Evolutionary conservation across 2,113 vertebrate genomes (phyloP).

Genomic region (Eptesicus fuscus): DNA sequence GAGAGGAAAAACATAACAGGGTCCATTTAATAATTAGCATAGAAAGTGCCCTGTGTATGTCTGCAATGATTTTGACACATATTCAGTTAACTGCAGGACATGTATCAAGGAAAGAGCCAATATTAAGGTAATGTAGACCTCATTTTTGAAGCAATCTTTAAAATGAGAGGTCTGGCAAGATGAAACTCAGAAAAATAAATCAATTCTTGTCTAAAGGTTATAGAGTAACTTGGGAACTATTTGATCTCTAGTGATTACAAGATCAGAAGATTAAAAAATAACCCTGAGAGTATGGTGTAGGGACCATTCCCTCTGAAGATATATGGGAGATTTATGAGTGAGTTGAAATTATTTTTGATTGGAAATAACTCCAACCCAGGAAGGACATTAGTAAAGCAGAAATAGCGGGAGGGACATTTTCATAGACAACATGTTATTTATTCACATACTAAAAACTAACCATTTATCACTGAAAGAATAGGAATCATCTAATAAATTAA

Average conservation of each 20-base stretch:
- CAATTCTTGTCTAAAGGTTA: slow-evolving; percentile 68
- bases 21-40: slow-evolving; percentile 17
- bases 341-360: slow-evolving; percentile 58
- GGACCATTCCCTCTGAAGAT: slow-evolving; percentile 43
- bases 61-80: neutral
- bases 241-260: slow-evolving; percentile 68
- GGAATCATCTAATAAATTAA: neutral
- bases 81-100: neutral
- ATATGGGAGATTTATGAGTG: slow-evolving; percentile 40
- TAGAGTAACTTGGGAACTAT: slow-evolving; percentile 61
- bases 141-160: slow-evolving; percentile 50
- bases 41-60: neutral
- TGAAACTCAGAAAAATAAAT: slow-evolving; percentile 68
- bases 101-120: slow-evolving; percentile 26
- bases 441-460: neutral
- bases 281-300: slow-evolving; percentile 31
- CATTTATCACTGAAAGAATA: neutral
- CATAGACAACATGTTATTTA: neutral
- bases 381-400: slow-evolving; percentile 24
- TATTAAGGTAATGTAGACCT: slow-evolving; percentile 19
- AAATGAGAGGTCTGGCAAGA: slow-evolving; percentile 37
- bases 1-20: neutral
- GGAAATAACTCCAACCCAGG: slow-evolving; percentile 38
- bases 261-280: slow-evolving; percentile 72
- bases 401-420: neutral